Conservation (phyloP, 1,140 invertebrate species). For the Ips typographus region DNA sequence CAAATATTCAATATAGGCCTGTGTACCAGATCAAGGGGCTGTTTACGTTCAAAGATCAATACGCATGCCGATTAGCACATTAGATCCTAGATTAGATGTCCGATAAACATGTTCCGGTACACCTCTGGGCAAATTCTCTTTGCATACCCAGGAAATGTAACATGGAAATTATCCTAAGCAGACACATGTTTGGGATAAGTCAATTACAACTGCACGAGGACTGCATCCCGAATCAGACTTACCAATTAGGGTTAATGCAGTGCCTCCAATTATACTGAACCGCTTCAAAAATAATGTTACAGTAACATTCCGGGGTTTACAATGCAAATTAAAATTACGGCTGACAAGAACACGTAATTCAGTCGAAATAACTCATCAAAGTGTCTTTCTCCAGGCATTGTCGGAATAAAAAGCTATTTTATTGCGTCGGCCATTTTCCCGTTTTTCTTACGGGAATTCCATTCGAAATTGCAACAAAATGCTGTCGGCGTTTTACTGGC, state of each 20-base stretch:
- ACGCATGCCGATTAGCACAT: constrained; percentile 1
- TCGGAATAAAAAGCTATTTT: constrained; percentile 18
- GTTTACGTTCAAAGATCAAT: neutral
- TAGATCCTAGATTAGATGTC: neutral
- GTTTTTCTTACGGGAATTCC: constrained; percentile 17
- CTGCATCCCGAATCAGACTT: no score
- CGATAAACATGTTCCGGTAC: neutral
- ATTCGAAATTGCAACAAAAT: constrained; percentile 26
- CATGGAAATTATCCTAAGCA: constrained; percentile 2
- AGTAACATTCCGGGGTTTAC: no score
- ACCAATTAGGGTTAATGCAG: no score
- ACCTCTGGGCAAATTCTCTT: neutral
- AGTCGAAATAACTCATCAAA: no score
- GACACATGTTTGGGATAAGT: constrained; percentile 1
- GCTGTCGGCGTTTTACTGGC: constrained; percentile 20
- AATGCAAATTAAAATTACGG: no score
- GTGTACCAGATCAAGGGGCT: neutral
- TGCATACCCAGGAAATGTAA: neutral
- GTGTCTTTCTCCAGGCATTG: neutral
- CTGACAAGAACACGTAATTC: no score
- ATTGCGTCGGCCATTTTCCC: constrained; percentile 10
- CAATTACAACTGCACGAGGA: neutral
- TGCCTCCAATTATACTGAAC: no score
- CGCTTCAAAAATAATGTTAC: no score
- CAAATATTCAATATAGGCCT: no score